Base-by-base conservation (phyloP, 1,140 invertebrate species). In the Myzus persicae region DNA sequence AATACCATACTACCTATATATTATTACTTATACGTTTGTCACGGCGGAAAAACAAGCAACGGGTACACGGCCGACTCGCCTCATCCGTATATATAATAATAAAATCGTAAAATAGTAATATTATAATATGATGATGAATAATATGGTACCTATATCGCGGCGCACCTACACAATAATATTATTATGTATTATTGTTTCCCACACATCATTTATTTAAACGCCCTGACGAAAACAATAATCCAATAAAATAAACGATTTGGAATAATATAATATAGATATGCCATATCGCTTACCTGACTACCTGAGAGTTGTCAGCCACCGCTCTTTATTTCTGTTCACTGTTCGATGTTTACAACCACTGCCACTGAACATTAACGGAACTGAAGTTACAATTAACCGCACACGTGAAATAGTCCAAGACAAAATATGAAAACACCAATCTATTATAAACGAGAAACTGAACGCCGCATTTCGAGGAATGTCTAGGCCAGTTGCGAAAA, bases 181-280 rank as follows among this genome's bases (percentile, higher is more conserved):
- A 76, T 76, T 76, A 76, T 76, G 59, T 76, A 18, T 44, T 44
- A 88, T 88, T 88, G 85, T 88, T 46, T 42, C 82, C 82, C 38
- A 26, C n/a, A 40, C 31, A 18, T 44, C 44, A 76, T 76, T 82
- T 40, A 40, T 82, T 24, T 82, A 82, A 82, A 82, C 81, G 36
- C 81, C 81, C 81, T 18, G 81, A 82, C 81, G 81, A 82, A 38
- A 82, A 82, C 38, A 76, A 82, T 82, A 82, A 82, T 82, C 81
- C 20, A 24, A 40, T 38, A 38, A 82, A 82, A 82, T 82, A 40
- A 38, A 82, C 20, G 36, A 82, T 40, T 36, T 40, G 18, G 36
- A 82, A 82, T 40, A 40, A 76, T 76, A 76, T 76, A 76, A 76
- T 67, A 67, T 67, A 76, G 4, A 0, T n/a, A 76, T 76, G n/a